Evolutionary conservation across 2,113 vertebrate species (phyloP).

Genomic region (Callopanchax toddi): DNA sequence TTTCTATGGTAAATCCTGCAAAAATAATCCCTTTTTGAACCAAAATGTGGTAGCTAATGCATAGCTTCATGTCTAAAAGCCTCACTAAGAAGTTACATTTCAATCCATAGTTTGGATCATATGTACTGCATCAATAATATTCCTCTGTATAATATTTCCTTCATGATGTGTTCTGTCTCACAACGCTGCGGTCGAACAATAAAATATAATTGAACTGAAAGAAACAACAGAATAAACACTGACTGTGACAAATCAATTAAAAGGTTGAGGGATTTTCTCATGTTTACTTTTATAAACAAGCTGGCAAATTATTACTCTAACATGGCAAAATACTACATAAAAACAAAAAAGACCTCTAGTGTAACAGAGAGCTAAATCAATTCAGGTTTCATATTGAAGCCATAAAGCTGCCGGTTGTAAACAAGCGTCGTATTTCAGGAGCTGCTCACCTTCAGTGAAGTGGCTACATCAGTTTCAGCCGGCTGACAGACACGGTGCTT

Average conservation of each 20-base stretch:
- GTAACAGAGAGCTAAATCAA: constrained; percentile 9
- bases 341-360: neutral
- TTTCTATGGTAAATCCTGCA: too few species aligned
- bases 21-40: too few species aligned
- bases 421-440: neutral
- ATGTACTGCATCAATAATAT: too few species aligned
- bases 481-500: constrained; percentile 70
- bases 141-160: neutral
- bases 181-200: constrained; percentile 25
- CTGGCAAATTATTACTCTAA: neutral
- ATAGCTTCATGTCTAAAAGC: too few species aligned
- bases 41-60: too few species aligned
- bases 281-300: neutral
- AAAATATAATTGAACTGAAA: constrained; percentile 15
- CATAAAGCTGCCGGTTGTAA: constrained; percentile 2
- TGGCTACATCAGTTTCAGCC: constrained; percentile 51
- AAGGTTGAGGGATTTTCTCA: neutral
- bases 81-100: too few species aligned
- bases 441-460: constrained; percentile 76
- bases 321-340: neutral
- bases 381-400: neutral
- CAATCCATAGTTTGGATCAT: neutral
- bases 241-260: neutral
- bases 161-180: constrained; percentile 8
- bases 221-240: neutral